phyloP scores from a whole-genome alignment of 2,888 invertebrate genomes.

The Nemoura dubitans region DNA sequence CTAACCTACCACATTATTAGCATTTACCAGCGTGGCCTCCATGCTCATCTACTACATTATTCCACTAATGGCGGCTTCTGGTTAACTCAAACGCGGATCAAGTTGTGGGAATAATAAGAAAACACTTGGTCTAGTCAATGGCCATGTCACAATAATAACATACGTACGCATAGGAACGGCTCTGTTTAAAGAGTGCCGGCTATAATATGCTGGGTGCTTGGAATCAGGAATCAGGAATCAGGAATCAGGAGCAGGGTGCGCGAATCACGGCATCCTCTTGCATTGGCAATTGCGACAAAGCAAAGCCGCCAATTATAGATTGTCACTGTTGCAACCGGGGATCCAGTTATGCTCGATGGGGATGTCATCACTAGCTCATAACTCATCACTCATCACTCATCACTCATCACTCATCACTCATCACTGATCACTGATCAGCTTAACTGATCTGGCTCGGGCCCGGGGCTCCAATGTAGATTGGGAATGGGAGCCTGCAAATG shows the following conservation, averaged over 20 bases:
- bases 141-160: background rate
- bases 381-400: too few species aligned
- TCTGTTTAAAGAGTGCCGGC: background rate
- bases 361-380: too few species aligned
- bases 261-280: background rate
- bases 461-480: too few species aligned
- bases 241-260: background rate
- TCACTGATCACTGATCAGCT: too few species aligned
- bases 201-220: background rate
- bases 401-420: too few species aligned
- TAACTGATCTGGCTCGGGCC: too few species aligned
- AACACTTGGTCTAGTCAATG: background rate
- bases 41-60: background rate
- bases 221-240: background rate
- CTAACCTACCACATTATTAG: background rate
- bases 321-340: too few species aligned
- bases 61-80: background rate
- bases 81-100: background rate
- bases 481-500: too few species aligned
- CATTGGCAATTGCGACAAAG: too few species aligned
- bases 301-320: too few species aligned
- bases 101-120: background rate
- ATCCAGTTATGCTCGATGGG: too few species aligned
- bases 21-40: background rate
- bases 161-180: background rate